phyloP scores from a whole-genome alignment of 2,113 vertebrate genomes.

The Mirza zaza region DNA sequence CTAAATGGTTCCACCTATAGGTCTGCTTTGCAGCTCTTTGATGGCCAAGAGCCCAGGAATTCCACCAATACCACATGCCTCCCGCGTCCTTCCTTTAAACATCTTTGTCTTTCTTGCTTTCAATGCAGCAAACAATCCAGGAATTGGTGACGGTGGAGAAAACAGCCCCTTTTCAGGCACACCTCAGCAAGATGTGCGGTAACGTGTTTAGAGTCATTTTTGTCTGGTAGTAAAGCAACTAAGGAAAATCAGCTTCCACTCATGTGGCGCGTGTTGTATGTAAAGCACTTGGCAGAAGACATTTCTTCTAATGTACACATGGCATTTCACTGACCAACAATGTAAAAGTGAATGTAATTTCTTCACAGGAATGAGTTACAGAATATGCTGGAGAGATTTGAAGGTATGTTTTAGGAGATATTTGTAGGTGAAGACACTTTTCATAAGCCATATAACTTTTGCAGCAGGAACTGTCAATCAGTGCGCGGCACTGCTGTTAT shows the following conservation, averaged over 20 bases:
- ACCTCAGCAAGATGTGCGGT: slow-evolving; percentile 79
- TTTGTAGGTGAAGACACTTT: not conserved
- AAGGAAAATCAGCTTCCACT: not conserved
- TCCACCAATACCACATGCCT: not conserved
- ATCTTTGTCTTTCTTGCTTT: not conserved
- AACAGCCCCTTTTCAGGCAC: slow-evolving; percentile 8
- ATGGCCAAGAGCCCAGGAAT: not conserved
- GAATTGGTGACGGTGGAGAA: accelerated
- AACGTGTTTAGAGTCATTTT: slow-evolving; percentile 45
- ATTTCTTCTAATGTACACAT: not conserved
- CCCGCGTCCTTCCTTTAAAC: not conserved
- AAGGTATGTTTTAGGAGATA: slow-evolving; percentile 80
- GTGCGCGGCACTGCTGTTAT: not conserved
- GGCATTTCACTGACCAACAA: not conserved
- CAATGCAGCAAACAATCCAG: slow-evolving; percentile 51
- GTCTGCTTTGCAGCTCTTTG: not conserved
- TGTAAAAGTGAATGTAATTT: not conserved
- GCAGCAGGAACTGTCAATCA: too few relatives aligned
- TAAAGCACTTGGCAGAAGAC: not conserved
- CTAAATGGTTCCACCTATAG: accelerated
- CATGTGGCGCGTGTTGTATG: not conserved
- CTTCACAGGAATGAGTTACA: slow-evolving; percentile 88
- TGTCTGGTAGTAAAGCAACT: not conserved
- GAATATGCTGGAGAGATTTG: slow-evolving; percentile 89
- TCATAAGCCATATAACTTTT: not conserved